Base-by-base conservation (phyloP, 2,888 invertebrate species). In the Pachydiplax longipennis region DNA sequence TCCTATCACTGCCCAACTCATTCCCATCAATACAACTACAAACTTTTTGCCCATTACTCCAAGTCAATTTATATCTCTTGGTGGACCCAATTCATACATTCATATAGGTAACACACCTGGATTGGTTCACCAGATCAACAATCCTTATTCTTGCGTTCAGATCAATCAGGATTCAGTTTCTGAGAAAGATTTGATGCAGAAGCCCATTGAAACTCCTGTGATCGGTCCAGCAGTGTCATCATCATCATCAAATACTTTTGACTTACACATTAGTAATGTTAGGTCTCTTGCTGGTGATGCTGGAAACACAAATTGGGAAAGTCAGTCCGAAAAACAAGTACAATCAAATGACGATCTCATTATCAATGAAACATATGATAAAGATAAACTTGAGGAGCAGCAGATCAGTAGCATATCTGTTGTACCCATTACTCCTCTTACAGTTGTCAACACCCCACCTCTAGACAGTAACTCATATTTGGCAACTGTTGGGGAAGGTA, bases 1-100 rank as follows among this genome's bases (percentile, higher is more conserved):
- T 35, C 87, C 87, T n/a, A 13, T 87, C 58, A 37, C 87, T 87
- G 87, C 87, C 37, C 87, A 87, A 37, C n/a, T 87, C 35, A 87
- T 87, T n/a, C 87, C 87, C 31, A 61, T 87, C 22, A 65, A 37
- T 87, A 31, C 87, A 87, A n/a, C 87, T 37, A 37, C 87, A 35
- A 87, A 87, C 22, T 87, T 87, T 61, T n/a, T 87, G 61, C 87
- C 87, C 5, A 87, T 87, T 25, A 65, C 58, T 37, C 37, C 87
- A 18, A 87, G 22, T 37, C 87, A 87, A 35, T 65, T 87, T 61
- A 61, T 87, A 10, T 87, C 87, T 37, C 61, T 87, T n/a, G 87
- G 65, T 35, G 61, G 40, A n/a, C 35, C 87, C 35, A 37, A 37
- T 37, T 87, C 87, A 15, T 87, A 61, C n/a, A n/a, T 87, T 40